Base-by-base conservation (phyloP, 2,888 invertebrate species). In the Steromphala cineraria region DNA sequence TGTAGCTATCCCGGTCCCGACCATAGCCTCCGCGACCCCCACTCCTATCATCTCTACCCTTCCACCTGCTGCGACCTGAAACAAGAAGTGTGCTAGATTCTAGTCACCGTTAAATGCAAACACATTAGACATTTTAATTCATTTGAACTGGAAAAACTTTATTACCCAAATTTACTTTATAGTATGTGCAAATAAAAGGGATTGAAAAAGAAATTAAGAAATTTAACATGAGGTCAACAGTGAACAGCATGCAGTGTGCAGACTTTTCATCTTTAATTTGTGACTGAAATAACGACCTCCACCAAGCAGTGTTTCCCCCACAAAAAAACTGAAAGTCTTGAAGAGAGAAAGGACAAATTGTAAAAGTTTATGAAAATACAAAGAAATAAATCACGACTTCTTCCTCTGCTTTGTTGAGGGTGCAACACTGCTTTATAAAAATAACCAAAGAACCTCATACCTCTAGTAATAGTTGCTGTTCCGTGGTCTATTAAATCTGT, bases 1-100 rank as follows among this genome's bases (percentile, higher is more conserved):
- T 36, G 46, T 46, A 78, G 24, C 78, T 78, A 21, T 78, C 77
- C n/a, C 81, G 74, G 62, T 75, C 79, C 24, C 81, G 46, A 77
- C 67, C 74, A 36, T 71, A 71, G 17, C 53, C 28, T 21, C 81
- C 80, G 40, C 81, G 80, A 71, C 85, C 78, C 67, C 80, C 82
- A 71, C 82, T 75, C 67, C 77, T 76, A 76, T 80, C 77, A 53
- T 81, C 81, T 75, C 82, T 79, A 74, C 75, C 79, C 77, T 76
- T 75, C 80, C 80, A 83, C 53, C 83, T 81, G 79, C 85, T 87
- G 71, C 87, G 87, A 77, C 87, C 87, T 87, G 82, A 15, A 84
- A 84, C 24, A 71, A 24, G 80, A 77, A 31, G 31, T 46, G 7
- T 46, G 46, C 46, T 10, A 13, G 46, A 46, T 31, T 28, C 17